phyloP scores from a whole-genome alignment of 2,888 invertebrate species.

The Teleogryllus oceanicus region DNA sequence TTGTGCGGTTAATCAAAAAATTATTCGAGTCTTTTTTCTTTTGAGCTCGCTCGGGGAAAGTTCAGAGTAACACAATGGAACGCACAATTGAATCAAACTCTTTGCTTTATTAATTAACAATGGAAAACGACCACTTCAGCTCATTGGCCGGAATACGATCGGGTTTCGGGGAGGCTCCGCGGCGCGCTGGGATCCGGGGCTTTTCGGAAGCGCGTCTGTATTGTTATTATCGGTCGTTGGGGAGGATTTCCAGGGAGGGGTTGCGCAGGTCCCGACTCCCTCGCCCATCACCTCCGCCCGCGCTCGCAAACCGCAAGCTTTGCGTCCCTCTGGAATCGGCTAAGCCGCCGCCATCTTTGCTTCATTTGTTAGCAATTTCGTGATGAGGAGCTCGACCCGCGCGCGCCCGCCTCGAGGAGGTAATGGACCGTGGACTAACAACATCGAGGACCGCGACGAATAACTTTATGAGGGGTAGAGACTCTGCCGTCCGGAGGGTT shows the following conservation, averaged over 20 bases:
- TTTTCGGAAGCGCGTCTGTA: constrained; percentile 9
- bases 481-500: no score
- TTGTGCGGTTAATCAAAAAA: constrained; percentile 18
- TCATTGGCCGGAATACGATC: constrained; percentile 4
- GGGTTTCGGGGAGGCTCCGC: constrained; percentile 9
- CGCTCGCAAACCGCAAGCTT: not conserved
- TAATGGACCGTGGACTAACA: not conserved
- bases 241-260: not conserved
- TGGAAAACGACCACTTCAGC: constrained; percentile 1
- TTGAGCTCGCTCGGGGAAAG: not conserved
- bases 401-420: not conserved
- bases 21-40: constrained; percentile 18
- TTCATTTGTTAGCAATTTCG: constrained; percentile 9
- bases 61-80: not conserved
- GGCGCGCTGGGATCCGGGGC: not conserved
- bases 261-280: not conserved
- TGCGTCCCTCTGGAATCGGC: not conserved
- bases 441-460: not conserved
- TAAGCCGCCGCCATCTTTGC: constrained; percentile 9
- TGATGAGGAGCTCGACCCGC: not conserved
- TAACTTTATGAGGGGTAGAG: not conserved
- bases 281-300: not conserved
- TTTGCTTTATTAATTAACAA: constrained; percentile 18
- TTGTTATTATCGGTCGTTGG: not conserved
- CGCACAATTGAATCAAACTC: constrained; percentile 18